Evolutionary conservation across 2,797 vertebrate genomes (phyloP).

Genomic region (Pyrocephalus nanus): DNA sequence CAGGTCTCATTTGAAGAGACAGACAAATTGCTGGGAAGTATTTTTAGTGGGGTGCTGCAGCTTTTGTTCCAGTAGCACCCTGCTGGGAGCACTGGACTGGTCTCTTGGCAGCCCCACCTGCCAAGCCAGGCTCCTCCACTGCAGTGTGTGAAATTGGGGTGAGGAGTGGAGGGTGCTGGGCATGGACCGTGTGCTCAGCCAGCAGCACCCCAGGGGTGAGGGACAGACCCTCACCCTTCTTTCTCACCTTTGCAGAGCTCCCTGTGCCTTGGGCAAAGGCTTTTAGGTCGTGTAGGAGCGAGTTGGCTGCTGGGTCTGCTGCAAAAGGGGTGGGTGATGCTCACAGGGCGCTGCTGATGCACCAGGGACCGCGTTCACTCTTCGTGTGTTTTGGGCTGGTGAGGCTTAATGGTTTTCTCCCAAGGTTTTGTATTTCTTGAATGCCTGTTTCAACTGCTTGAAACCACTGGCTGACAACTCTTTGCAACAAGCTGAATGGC

Average conservation of each 20-base stretch:
- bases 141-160: fast-evolving
- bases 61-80: neutral
- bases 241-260: neutral
- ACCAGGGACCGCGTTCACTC: fast-evolving
- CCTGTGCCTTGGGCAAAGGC: neutral
- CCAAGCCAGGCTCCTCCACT: neutral
- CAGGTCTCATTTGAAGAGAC: neutral
- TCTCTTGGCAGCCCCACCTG: neutral
- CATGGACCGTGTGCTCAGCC: fast-evolving
- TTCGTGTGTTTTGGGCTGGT: neutral
- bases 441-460: neutral
- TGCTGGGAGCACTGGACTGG: neutral
- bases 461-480: neutral
- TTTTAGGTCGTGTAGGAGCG: neutral
- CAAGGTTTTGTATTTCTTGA: neutral
- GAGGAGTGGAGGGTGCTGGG: fast-evolving
- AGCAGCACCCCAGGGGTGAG: fast-evolving
- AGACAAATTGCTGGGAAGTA: neutral
- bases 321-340: fast-evolving
- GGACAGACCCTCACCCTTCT: neutral
- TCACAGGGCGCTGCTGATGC: fast-evolving
- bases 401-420: neutral
- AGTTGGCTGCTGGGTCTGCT: neutral
- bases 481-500: neutral
- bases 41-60: neutral